Evolutionary conservation across 2,888 invertebrate species (phyloP).

Genomic region (Hedya salicella): DNA sequence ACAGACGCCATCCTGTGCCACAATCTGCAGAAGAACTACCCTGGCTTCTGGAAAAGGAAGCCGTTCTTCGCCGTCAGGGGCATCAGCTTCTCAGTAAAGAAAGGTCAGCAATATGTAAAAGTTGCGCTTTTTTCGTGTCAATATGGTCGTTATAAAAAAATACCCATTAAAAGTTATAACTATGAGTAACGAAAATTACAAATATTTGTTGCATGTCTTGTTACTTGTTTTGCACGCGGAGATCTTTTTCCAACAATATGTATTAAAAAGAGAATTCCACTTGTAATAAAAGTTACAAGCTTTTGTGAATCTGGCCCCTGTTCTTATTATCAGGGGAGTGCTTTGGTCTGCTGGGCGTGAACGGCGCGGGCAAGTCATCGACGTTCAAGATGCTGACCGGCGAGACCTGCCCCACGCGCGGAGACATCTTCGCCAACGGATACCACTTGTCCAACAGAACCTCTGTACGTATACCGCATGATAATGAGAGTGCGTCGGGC

Average conservation of each 20-base stretch:
- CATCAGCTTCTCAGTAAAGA: slow-evolving; percentile 87
- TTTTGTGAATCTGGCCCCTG: too few species aligned
- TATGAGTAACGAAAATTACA: too few species aligned
- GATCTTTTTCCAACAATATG: too few species aligned
- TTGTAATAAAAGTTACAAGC: too few species aligned
- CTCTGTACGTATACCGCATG: not conserved
- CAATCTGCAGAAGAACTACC: slow-evolving; percentile 86
- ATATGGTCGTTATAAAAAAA: too few species aligned
- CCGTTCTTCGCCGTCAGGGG: slow-evolving; percentile 85
- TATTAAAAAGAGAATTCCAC: too few species aligned
- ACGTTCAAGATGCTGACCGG: slow-evolving; percentile 94
- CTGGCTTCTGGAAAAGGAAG: slow-evolving; percentile 45
- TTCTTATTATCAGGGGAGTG: slow-evolving; percentile 86
- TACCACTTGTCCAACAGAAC: slow-evolving; percentile 48
- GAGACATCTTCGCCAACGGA: slow-evolving; percentile 75
- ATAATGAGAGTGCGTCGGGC: slow-evolving; percentile 91
- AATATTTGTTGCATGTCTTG: too few species aligned
- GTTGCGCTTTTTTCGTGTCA: too few species aligned
- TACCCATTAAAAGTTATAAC: too few species aligned
- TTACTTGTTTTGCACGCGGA: too few species aligned
- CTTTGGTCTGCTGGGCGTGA: slow-evolving; percentile 93
- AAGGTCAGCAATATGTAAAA: slow-evolving; percentile 61
- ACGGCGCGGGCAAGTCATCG: slow-evolving; percentile 94
- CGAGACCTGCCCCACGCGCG: slow-evolving; percentile 82
- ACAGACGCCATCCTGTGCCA: slow-evolving; percentile 83